Conservation (phyloP, 2,797 vertebrate species). For the Allochrocebus solatus region DNA sequence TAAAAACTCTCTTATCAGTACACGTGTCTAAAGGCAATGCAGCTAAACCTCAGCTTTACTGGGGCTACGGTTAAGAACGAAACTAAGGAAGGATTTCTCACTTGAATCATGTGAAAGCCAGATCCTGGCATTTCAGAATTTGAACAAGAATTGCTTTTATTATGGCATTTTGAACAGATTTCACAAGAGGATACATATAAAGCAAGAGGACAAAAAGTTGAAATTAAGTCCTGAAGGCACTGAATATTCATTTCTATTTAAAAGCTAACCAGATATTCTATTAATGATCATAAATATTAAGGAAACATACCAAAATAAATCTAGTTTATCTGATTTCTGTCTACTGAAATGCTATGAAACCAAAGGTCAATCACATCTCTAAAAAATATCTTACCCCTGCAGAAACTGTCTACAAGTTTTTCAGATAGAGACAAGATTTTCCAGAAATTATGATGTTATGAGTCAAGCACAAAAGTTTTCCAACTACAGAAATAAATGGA, state of each 20-base stretch:
- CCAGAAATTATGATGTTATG: constrained; percentile 19
- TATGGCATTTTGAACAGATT: constrained; percentile 66
- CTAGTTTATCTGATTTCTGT: constrained; percentile 70
- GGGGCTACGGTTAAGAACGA: constrained; percentile 61
- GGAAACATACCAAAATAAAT: constrained; percentile 46
- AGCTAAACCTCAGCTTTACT: constrained; percentile 72
- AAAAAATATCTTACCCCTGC: constrained; percentile 57
- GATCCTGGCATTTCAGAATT: constrained; percentile 50
- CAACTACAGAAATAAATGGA: neutral
- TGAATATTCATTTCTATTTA: constrained; percentile 62
- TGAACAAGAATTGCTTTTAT: constrained; percentile 68
- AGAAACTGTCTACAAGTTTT: constrained; percentile 54
- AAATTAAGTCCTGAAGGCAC: constrained; percentile 66
- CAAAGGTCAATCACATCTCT: constrained; percentile 64
- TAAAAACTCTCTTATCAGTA: constrained; percentile 75
- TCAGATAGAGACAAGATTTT: neutral
- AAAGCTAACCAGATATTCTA: constrained; percentile 72
- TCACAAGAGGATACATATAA: constrained; percentile 68
- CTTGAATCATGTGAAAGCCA: constrained; percentile 60
- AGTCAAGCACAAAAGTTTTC: constrained; percentile 21
- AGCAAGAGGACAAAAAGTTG: constrained; percentile 65
- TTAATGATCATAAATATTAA: constrained; percentile 78
- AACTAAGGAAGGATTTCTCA: constrained; percentile 66
- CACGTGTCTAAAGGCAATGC: constrained; percentile 34
- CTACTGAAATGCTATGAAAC: constrained; percentile 72